These are phyloP conservation scores for Coendou prehensilis DNA, from an alignment of 2,797 vertebrate species.

Conservation along the genomic window DNA sequence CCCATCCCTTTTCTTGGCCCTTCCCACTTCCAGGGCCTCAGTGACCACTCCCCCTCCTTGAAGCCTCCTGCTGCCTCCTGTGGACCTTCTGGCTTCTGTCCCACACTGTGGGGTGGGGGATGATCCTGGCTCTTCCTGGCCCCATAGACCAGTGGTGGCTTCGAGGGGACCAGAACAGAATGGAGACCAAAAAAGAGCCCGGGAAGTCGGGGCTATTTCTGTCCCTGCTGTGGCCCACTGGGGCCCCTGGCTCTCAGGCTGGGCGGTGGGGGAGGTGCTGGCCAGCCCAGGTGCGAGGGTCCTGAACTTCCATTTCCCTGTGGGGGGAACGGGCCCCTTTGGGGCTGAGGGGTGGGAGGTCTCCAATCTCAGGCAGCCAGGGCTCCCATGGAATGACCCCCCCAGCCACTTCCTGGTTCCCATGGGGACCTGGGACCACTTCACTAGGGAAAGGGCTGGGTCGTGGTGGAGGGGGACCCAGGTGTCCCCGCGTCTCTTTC, in stretches of 20 bases:
- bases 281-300: background rate
- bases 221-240: conserved; percentile 1
- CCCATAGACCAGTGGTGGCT: background rate
- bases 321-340: background rate
- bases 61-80: background rate
- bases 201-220: conserved; percentile 67
- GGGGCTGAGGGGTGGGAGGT: background rate
- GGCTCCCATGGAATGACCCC: background rate
- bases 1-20: too few species aligned
- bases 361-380: background rate
- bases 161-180: background rate
- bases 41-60: background rate
- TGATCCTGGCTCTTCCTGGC: background rate
- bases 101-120: background rate
- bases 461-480: background rate
- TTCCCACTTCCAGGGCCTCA: background rate
- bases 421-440: background rate
- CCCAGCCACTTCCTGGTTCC: background rate
- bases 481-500: conserved; percentile 52
- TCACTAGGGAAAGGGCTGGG: background rate
- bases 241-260: background rate
- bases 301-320: background rate
- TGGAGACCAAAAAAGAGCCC: conserved; percentile 38
- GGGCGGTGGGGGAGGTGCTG: background rate
- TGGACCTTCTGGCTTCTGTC: conserved; percentile 2